Evolutionary conservation across 1,140 invertebrate genomes (phyloP).

Genomic region (Augochlora pura): DNA sequence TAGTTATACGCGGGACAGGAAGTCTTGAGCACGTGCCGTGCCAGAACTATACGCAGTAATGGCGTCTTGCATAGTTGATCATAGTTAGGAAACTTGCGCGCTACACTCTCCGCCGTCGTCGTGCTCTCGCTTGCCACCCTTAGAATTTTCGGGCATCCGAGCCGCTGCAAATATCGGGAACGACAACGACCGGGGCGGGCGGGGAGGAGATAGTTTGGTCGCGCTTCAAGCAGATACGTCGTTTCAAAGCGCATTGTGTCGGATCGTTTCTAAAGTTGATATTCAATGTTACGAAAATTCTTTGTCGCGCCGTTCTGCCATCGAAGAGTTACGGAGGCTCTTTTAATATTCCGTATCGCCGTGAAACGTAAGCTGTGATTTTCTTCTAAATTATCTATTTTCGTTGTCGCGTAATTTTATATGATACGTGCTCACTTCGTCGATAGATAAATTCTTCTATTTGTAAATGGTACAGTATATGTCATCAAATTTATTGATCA

Average conservation of each 20-base stretch:
- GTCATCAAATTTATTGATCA: too few relatives aligned
- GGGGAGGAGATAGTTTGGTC: slow-evolving; percentile 9
- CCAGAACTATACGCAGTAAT: slow-evolving; percentile 43
- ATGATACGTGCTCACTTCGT: too few relatives aligned
- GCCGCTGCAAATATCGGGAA: slow-evolving; percentile 30
- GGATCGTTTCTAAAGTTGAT: not conserved
- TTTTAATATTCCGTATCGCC: too few relatives aligned
- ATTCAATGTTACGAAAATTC: too few relatives aligned
- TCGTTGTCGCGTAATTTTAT: too few relatives aligned
- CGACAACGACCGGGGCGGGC: slow-evolving; percentile 22
- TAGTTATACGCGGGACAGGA: slow-evolving; percentile 48
- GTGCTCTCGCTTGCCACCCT: slow-evolving; percentile 48
- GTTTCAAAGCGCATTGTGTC: not conserved
- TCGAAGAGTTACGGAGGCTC: too few relatives aligned
- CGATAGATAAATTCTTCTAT: too few relatives aligned
- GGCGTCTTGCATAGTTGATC: slow-evolving; percentile 62
- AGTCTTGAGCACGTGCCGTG: slow-evolving; percentile 42
- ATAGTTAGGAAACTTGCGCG: slow-evolving; percentile 63
- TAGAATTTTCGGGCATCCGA: slow-evolving; percentile 32
- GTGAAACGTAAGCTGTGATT: too few relatives aligned
- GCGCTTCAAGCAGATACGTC: slow-evolving; percentile 21
- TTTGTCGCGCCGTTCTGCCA: too few relatives aligned
- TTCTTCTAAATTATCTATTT: too few relatives aligned
- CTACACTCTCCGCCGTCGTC: too few relatives aligned
- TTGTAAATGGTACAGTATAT: too few relatives aligned